Evolutionary conservation across 1,140 invertebrate genomes (phyloP).

Genomic region (Lepidurus apus): DNA sequence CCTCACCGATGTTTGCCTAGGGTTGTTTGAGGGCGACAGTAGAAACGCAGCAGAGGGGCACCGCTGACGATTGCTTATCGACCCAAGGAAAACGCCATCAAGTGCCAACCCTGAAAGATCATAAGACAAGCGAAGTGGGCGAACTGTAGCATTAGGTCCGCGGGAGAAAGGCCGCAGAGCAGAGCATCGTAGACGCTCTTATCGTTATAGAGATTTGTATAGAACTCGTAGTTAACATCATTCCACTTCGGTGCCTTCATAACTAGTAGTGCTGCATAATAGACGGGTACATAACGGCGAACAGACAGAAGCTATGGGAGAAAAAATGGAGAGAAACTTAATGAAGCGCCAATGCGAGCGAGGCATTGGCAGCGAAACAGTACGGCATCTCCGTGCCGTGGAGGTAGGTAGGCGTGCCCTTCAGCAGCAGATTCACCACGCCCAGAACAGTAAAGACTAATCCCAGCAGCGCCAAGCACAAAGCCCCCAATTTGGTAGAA

Average conservation of each 20-base stretch:
- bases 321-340: neutral
- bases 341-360: conserved; percentile 24
- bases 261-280: neutral
- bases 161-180: neutral
- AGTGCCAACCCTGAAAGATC: neutral
- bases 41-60: no score
- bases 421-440: conserved; percentile 51
- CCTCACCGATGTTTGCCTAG: no score
- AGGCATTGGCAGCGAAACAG: conserved; percentile 44
- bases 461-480: conserved; percentile 65
- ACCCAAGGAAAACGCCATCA: conserved; percentile 14
- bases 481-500: conserved; percentile 63
- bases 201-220: neutral
- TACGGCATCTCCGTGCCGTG: conserved; percentile 59
- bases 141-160: neutral
- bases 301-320: neutral
- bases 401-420: conserved; percentile 52
- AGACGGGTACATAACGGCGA: neutral
- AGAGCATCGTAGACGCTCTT: neutral
- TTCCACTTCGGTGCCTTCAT: neutral
- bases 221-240: neutral
- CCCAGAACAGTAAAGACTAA: conserved; percentile 62
- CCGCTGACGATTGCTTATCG: neutral
- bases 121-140: neutral
- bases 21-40: no score